phyloP scores from a whole-genome alignment of 2,797 vertebrate genomes.

The Eutrigla gurnardus region DNA sequence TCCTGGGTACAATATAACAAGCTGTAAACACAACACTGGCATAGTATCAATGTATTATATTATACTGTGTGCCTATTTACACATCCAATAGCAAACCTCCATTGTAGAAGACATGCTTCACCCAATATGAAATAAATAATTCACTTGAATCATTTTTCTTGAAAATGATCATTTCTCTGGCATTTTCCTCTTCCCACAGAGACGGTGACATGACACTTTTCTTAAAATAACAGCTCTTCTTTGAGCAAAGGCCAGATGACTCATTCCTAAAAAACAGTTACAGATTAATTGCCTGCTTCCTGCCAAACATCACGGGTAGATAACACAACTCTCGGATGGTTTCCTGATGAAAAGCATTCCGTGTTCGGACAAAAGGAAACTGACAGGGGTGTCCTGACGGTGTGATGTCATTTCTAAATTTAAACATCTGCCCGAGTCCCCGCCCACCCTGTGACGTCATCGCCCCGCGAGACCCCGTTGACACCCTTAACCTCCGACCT shows the following conservation, averaged over 20 bases:
- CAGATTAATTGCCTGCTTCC: constrained; percentile 34
- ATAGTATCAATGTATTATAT: background rate
- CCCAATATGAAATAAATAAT: background rate
- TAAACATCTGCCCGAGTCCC: constrained; percentile 27
- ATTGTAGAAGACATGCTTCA: background rate
- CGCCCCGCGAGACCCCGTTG: constrained; percentile 52
- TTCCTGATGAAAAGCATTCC: constrained; percentile 19
- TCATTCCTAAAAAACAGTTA: constrained; percentile 35
- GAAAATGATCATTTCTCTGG: constrained; percentile 9
- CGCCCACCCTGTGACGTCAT: constrained; percentile 45
- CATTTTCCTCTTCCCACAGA: constrained; percentile 32
- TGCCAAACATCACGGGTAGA: constrained; percentile 31
- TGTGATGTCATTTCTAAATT: constrained; percentile 64
- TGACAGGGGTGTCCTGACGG: constrained; percentile 30
- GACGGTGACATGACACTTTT: constrained; percentile 16
- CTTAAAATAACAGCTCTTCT: constrained; percentile 38
- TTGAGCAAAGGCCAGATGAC: constrained; percentile 34
- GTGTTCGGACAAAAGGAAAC: constrained; percentile 15
- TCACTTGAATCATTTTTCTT: background rate
- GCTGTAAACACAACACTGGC: background rate
- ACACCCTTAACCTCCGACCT: constrained; percentile 59
- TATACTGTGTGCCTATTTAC: background rate
- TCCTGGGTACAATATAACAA: background rate
- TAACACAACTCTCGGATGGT: constrained; percentile 6
- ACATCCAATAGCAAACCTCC: background rate